Base-by-base conservation (phyloP, 2,113 vertebrate species). In the Pandion haliaetus region DNA sequence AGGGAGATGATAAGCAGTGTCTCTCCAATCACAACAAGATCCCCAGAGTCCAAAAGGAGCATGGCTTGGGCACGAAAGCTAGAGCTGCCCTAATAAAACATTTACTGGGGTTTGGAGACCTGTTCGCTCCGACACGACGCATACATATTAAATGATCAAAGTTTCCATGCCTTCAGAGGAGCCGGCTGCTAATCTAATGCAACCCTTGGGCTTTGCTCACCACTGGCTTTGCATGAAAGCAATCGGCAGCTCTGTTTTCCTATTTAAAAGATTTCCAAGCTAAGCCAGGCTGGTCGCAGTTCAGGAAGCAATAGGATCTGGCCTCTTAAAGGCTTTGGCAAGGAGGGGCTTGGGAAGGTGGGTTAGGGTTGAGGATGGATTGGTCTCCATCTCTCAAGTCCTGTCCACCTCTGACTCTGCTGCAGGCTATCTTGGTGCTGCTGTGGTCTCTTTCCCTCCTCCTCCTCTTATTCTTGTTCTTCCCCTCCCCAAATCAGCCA, bases 141-240 rank as follows among this genome's bases (percentile, higher is more conserved):
- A 90, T 88, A 63, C 83, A 67, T 66, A 36, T 50, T 66, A 50
- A 81, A 52, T 17, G 72, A 94, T 84, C 70, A 73, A 88, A 81
- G 73, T 95, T 95, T 82, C 76, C 47, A 6, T 42, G 52, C 31
- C 67, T 86, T 86, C 12, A 21, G 88, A 82, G 71, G 76, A 96
- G 72, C 71, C 0, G 14, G 52, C 72, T 93, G 69, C 72, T 96
- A 61, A 93, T 92, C 88, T 65, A 50, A 97, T 80, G 66, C 82
- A 86, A 8, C 91, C 93, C 88, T 77, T 85, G 96, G 93, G 95
- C 78, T 95, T 97, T 96, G 93, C 91, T 96, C 69, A 21, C 89
- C 78, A 58, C 91, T 19, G 50, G n/a, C 69, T 95, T 47, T 66
- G 93, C 90, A 63, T 83, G 92, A 88, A 82, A 95, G 81, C 94